Conservation (phyloP, 2,797 vertebrate genomes). For the Ptychobarbus kaznakovi region DNA sequence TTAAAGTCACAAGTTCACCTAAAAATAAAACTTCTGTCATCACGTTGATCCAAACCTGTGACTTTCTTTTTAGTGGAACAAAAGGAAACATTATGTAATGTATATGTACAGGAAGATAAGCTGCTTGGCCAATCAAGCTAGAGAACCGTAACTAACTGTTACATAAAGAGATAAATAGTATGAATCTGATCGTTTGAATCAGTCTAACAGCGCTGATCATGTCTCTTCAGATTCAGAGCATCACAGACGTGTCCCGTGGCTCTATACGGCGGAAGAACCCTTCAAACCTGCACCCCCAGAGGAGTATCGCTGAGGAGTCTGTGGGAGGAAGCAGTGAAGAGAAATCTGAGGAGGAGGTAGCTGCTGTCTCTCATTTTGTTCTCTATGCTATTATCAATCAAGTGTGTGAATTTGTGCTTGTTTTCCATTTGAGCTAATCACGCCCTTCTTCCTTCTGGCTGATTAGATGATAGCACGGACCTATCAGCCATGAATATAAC, state of each 20-base stretch:
- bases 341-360: constrained; percentile 88
- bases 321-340: constrained; percentile 82
- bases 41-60: background rate
- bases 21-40: background rate
- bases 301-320: constrained; percentile 83
- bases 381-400: constrained; percentile 8
- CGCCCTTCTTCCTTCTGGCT: constrained; percentile 8
- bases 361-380: background rate
- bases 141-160: background rate
- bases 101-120: background rate
- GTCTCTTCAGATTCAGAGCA: constrained; percentile 91
- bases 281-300: constrained; percentile 77
- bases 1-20: background rate
- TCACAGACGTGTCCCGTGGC: constrained; percentile 95
- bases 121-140: background rate
- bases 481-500: constrained; percentile 29
- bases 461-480: constrained; percentile 25
- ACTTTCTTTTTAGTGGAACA: background rate
- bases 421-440: constrained; percentile 28
- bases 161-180: background rate
- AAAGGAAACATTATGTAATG: too few relatives aligned
- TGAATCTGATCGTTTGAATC: background rate
- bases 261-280: constrained; percentile 96
- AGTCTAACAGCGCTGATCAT: background rate
- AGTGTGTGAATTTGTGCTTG: constrained; percentile 10